A percentile compares a stretch with the other conserved stretches of the same genome.
Conservation (phyloP, 1,140 invertebrate species). For the Drosophila tani region DNA sequence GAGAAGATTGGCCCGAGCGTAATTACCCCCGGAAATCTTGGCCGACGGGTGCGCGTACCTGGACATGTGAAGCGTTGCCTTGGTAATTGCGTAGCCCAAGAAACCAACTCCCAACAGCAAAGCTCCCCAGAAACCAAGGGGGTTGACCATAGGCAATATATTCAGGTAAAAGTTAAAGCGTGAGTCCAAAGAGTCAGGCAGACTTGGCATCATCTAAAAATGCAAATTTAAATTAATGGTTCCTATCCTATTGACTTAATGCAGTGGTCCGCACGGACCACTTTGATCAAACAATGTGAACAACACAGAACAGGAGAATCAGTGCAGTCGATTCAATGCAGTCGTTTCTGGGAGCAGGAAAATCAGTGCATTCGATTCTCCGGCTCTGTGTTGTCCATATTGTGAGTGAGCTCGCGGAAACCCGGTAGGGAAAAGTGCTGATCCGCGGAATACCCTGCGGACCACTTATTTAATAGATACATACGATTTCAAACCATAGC, state of each 20-base stretch:
- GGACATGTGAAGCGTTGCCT: constrained; percentile 75
- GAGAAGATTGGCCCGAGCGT: constrained; percentile 59
- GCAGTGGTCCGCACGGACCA: no score
- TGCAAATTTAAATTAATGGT: not conserved
- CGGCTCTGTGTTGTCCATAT: no score
- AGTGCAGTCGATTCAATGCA: no score
- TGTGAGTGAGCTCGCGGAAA: no score
- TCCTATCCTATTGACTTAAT: no score
- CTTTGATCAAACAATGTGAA: no score
- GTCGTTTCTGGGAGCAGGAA: no score
- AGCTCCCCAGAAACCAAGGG: constrained; percentile 87
- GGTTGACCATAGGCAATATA: constrained; percentile 88
- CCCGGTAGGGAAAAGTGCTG: no score
- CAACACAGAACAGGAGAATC: no score
- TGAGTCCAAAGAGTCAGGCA: constrained; percentile 87
- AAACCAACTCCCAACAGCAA: constrained; percentile 86
- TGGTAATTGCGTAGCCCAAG: constrained; percentile 84
- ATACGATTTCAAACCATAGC: constrained; percentile 94
- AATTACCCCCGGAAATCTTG: constrained; percentile 68
- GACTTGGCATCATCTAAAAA: constrained; percentile 88
- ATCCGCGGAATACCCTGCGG: no score
- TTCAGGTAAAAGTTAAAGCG: constrained; percentile 91
- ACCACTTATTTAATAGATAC: constrained; percentile 73
- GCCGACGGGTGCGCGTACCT: constrained; percentile 52
- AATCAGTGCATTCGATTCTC: no score